A percentile compares a stretch with the other conserved stretches of the same genome.
Evolutionary conservation across 1,140 invertebrate genomes (phyloP).

Genomic region (Mesaphorura yosii): DNA sequence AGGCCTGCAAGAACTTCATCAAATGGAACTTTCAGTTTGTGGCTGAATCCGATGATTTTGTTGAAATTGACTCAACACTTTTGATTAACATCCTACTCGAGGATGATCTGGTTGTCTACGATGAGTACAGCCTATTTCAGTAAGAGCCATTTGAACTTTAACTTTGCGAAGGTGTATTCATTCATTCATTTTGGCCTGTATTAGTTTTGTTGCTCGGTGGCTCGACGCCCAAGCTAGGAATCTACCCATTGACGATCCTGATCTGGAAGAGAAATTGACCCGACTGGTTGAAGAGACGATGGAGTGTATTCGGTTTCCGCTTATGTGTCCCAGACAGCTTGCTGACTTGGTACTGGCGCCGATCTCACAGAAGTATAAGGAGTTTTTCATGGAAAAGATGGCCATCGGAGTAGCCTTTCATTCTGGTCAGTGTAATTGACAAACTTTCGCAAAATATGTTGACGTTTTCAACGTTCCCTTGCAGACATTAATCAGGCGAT

Average conservation of each 20-base stretch:
- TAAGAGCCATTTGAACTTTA: too few relatives aligned
- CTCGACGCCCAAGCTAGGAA: too few relatives aligned
- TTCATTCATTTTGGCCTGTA: too few relatives aligned
- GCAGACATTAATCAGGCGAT: too few relatives aligned
- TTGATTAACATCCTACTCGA: slow-evolving; percentile 63
- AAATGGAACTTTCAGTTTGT: slow-evolving; percentile 85
- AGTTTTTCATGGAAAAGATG: slow-evolving; percentile 79
- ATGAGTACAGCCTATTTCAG: slow-evolving; percentile 65
- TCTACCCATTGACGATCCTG: slow-evolving; percentile 32
- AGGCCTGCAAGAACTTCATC: slow-evolving; percentile 69
- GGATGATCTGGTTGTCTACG: slow-evolving; percentile 75
- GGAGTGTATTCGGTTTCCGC: slow-evolving; percentile 71
- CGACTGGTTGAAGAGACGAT: slow-evolving; percentile 59
- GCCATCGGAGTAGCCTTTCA: slow-evolving; percentile 80
- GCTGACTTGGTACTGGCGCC: slow-evolving; percentile 59
- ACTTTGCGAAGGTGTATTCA: too few relatives aligned
- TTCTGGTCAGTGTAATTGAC: slow-evolving; percentile 43
- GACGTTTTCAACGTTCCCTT: not conserved
- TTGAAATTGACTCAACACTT: slow-evolving; percentile 67
- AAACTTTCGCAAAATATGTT: not conserved
- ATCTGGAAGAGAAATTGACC: slow-evolving; percentile 48
- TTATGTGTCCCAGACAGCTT: slow-evolving; percentile 78
- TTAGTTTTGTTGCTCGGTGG: too few relatives aligned
- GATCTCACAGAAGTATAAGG: slow-evolving; percentile 65
- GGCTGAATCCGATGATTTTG: slow-evolving; percentile 63